Evolutionary conservation across 2,888 invertebrate species (phyloP).

Genomic region (Eudemis profundana): DNA sequence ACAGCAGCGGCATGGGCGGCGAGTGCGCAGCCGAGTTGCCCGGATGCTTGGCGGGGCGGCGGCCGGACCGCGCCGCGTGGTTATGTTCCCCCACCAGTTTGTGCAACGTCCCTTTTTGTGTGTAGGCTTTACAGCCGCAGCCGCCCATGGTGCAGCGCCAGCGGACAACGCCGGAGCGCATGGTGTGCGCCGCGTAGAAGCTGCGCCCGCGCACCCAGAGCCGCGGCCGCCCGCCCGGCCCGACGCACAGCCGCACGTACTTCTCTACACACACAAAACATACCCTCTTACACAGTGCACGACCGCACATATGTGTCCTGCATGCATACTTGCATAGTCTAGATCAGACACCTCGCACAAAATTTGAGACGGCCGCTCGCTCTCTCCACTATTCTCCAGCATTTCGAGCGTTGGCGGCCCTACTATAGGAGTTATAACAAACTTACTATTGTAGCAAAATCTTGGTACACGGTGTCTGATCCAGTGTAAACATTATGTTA

Average conservation of each 20-base stretch:
- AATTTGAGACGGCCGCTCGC: background rate
- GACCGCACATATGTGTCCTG: background rate
- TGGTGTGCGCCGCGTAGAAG: slow-evolving; percentile 81
- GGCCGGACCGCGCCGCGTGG: slow-evolving; percentile 73
- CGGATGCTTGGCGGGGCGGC: slow-evolving; percentile 57
- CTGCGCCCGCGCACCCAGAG: slow-evolving; percentile 81
- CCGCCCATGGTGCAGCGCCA: slow-evolving; percentile 83
- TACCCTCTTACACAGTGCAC: slow-evolving; percentile 44
- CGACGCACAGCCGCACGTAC: slow-evolving; percentile 75
- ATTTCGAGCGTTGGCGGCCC: background rate
- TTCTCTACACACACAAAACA: slow-evolving; percentile 64
- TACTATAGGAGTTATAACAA: background rate
- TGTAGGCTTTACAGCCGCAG: slow-evolving; percentile 81
- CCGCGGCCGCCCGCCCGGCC: slow-evolving; percentile 78
- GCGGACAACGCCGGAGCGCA: slow-evolving; percentile 80
- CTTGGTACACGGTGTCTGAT: background rate
- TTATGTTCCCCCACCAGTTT: slow-evolving; percentile 81
- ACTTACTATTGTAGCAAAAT: background rate
- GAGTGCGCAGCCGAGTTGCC: slow-evolving; percentile 45
- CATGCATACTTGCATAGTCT: background rate
- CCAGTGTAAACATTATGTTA: background rate
- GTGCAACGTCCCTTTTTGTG: slow-evolving; percentile 76
- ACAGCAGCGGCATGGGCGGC: slow-evolving; percentile 65
- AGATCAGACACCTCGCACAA: background rate
- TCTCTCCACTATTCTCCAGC: background rate